Evolutionary conservation across 2,113 vertebrate genomes (phyloP).

Genomic region (Colinus virginianus): DNA sequence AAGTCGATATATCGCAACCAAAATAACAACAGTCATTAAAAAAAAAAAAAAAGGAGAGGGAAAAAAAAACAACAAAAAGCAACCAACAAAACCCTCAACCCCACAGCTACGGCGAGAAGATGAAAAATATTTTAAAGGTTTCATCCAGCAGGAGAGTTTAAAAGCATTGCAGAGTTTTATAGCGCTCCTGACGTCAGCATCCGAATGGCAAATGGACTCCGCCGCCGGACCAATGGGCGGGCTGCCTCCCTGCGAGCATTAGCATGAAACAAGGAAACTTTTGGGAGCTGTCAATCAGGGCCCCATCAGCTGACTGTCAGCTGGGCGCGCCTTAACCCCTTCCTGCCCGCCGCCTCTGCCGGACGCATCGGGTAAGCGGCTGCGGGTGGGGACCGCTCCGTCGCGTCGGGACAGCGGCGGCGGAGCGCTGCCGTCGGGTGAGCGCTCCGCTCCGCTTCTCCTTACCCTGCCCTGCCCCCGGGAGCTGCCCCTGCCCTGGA

Average conservation of each 20-base stretch:
- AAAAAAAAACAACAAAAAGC: background rate
- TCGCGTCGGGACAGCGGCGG: background rate
- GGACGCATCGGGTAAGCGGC: background rate
- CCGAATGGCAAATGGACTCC: slow-evolving; percentile 86
- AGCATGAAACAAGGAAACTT: slow-evolving; percentile 95
- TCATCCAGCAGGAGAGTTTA: slow-evolving; percentile 96
- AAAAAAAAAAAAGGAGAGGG: slow-evolving; percentile 9
- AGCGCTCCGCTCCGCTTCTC: background rate
- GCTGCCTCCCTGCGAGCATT: slow-evolving; percentile 81
- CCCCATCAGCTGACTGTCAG: slow-evolving; percentile 95
- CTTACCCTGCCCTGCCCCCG: background rate
- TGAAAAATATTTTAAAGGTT: slow-evolving; percentile 87
- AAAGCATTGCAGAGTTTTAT: slow-evolving; percentile 98
- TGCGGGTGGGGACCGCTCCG: background rate
- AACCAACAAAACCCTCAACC: background rate
- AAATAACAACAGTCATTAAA: slow-evolving; percentile 26
- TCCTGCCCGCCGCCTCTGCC: slow-evolving; percentile 17
- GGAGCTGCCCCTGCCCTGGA: background rate
- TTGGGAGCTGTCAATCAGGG: slow-evolving; percentile 89
- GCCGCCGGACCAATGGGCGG: slow-evolving; percentile 88
- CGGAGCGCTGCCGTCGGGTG: background rate
- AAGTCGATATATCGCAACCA: slow-evolving; percentile 61
- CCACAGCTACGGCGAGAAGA: slow-evolving; percentile 72
- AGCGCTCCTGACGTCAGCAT: slow-evolving; percentile 91
- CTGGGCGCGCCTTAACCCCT: slow-evolving; percentile 80